These are phyloP conservation scores for Pegea sp. DNA, from an alignment of 23 tunicate species.

Conservation along the genomic window DNA sequence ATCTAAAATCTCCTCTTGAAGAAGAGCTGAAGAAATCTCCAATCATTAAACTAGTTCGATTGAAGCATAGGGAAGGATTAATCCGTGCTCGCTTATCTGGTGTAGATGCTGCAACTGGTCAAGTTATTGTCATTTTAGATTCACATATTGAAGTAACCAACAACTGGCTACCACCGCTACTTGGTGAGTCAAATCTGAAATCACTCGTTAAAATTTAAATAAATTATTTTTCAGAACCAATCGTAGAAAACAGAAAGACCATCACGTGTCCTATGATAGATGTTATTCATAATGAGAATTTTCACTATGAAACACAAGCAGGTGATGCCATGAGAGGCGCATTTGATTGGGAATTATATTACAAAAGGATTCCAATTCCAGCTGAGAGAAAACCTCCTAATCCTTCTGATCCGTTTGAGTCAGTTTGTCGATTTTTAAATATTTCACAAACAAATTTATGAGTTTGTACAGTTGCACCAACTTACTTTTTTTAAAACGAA, in stretches of 20 bases:
- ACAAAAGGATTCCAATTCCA: slow-evolving; percentile 71
- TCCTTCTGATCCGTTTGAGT: slow-evolving; percentile 72
- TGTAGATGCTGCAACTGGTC: slow-evolving; percentile 25
- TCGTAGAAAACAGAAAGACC: slow-evolving; percentile 26
- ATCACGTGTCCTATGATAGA: slow-evolving; percentile 92
- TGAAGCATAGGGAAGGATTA: slow-evolving; percentile 28
- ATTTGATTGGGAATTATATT: slow-evolving; percentile 78
- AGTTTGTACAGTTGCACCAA: neutral
- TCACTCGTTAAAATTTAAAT: neutral
- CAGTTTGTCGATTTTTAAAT: slow-evolving; percentile 2
- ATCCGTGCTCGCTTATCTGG: slow-evolving; percentile 58
- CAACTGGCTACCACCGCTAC: slow-evolving; percentile 65
- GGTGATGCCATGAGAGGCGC: slow-evolving; percentile 95
- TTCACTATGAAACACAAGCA: slow-evolving; percentile 48
- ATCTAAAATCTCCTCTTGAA: slow-evolving; percentile 11
- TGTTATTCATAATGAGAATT: slow-evolving; percentile 48
- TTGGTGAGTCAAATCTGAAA: slow-evolving; percentile 13
- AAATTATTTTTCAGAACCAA: slow-evolving; percentile 32
- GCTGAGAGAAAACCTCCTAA: slow-evolving; percentile 18
- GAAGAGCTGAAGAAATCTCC: slow-evolving; percentile 13
- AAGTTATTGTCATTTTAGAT: slow-evolving; percentile 40
- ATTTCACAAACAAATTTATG: neutral
- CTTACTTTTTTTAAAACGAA: neutral
- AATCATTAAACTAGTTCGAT: slow-evolving; percentile 20
- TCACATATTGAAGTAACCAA: slow-evolving; percentile 66